phyloP scores from a whole-genome alignment of 35 echinoderm and acorn worm genomes.

The Heliocidaris erythrogramma region DNA sequence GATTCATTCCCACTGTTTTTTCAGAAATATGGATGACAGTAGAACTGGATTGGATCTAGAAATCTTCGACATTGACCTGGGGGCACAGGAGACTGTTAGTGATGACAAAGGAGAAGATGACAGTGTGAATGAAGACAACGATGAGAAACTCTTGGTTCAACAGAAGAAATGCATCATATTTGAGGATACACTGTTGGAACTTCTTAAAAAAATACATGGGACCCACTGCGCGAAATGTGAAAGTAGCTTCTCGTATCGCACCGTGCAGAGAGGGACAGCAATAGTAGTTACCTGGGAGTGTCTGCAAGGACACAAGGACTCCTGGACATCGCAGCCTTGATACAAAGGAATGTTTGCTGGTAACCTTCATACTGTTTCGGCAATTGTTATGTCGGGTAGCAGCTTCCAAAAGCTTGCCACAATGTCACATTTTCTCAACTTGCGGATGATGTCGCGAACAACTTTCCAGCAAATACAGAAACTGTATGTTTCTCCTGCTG shows the following conservation, averaged over 20 bases:
- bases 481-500: constrained; percentile 39
- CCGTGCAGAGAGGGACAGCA: background rate
- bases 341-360: constrained; percentile 50
- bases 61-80: background rate
- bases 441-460: constrained; percentile 21
- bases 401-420: constrained; percentile 33
- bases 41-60: background rate
- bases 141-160: background rate
- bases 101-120: background rate
- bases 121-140: background rate
- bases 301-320: background rate
- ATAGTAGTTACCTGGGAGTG: constrained; percentile 45
- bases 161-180: constrained; percentile 42
- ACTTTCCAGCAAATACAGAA: constrained; percentile 45
- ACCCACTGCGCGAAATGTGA: background rate
- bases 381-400: constrained; percentile 45
- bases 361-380: constrained; percentile 41
- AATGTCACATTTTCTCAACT: background rate
- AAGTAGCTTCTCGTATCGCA: background rate
- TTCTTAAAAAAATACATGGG: background rate
- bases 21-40: too few species aligned
- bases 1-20: too few species aligned
- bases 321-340: constrained; percentile 35
- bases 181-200: background rate
- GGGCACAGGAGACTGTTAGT: background rate